Conservation (phyloP, 2,113 vertebrate genomes). For the Gopherus flavomarginatus region DNA sequence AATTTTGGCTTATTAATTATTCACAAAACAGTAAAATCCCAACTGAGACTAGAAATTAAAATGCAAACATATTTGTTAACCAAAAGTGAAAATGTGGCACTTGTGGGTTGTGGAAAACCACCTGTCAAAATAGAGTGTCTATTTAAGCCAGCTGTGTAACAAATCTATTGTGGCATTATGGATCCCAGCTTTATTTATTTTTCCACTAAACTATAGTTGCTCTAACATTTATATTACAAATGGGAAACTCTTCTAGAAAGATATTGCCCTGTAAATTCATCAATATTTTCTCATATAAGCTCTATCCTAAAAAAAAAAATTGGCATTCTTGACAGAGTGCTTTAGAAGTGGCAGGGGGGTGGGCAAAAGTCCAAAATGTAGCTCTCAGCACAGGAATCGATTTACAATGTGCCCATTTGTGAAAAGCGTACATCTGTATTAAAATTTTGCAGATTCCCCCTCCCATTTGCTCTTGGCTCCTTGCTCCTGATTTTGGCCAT, state of each 20-base stretch:
- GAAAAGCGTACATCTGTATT: background rate
- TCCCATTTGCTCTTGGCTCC: background rate
- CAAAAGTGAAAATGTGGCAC: background rate
- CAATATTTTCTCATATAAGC: background rate
- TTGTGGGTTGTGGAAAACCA: background rate
- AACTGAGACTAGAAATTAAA: background rate
- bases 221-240: background rate
- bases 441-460: background rate
- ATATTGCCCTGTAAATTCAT: background rate
- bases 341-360: background rate
- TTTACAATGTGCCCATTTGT: background rate
- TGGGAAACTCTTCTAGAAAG: background rate
- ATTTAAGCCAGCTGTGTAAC: background rate
- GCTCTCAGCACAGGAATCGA: accelerated
- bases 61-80: background rate
- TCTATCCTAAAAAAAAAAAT: background rate
- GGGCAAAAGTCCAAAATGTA: background rate
- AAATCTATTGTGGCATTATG: background rate
- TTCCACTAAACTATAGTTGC: background rate
- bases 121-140: background rate
- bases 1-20: background rate
- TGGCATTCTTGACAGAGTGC: background rate
- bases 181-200: background rate
- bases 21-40: background rate
- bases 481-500: background rate